Evolutionary conservation across 2,888 invertebrate species (phyloP), one percentile per base, ranked within the genome.

Genomic region (Polia nebulosa): DNA sequence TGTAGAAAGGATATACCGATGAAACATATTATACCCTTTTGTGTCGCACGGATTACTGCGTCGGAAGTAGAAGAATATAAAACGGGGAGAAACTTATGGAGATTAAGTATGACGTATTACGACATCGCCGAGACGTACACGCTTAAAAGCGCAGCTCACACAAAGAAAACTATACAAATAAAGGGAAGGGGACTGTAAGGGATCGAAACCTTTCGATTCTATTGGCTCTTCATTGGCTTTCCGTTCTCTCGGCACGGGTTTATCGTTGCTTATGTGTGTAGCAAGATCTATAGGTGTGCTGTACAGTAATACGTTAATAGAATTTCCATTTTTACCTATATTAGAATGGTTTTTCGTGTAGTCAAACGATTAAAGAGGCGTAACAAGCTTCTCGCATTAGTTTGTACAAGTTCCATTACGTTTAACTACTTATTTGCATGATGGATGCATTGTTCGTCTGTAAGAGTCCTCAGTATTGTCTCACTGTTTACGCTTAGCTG

Each of bases 71-170:
- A 61, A 51, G 57, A 60, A 78, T 52, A 68, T 59, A 64, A 58
- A 76, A 71, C 64, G 57, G 63, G 74, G 79, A 55, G 52, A 64
- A 81, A 63, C 59, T 70, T 78, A 68, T 64, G 66, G 57, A 78
- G 79, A 82, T 82, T 82, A 78, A 82, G 69, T 74, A 68, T 78
- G 79, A 81, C 65, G 64, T 80, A 80, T 80, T 53, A 56, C 59
- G 76, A 64, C 56, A 63, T 65, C 44, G 47, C 52, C 25, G 52
- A 32, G 58, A 64, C 51, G 45, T 59, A 70, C 25, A 51, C 71
- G 62, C 61, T 78, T 65, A 64, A 57, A 77, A 81, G 60, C 60
- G 63, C 36, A 68, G 51, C 57, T 39, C 76, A 44, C 72, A 71
- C 65, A 78, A 78, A 77, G 81, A 63, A 76, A 77, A 72, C 77